Base-by-base conservation (phyloP, 2,797 vertebrate genomes). In the Pteronotus mesoamericanus region DNA sequence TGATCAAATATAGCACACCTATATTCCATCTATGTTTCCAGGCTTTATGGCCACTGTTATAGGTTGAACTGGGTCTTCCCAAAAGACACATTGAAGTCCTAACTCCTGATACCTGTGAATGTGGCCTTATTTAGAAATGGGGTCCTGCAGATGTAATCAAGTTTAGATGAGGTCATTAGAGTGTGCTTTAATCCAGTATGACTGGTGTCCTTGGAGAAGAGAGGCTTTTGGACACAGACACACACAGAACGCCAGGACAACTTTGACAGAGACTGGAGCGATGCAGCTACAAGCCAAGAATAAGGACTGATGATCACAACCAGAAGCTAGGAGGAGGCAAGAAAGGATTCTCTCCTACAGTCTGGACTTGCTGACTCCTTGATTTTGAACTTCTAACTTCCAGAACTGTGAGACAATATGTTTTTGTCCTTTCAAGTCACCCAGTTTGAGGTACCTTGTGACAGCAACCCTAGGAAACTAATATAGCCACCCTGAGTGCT, bases 181-280 rank as follows among this genome's bases (percentile, higher is more conserved):
- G 24, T 32, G 22, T 39, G 26, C 29, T 12, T 57, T 68, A 61
- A 82, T 48, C 57, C 48, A 53, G 10, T 8, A 66, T 42, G 39
- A 64, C 32, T 57, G 26, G 42, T 77, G 24, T 61, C 57, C 53
- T 89, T 82, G 69, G 68, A 48, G 78, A 88, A 96, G 34, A 77
- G 53, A n/a, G 68, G 80, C 66, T 22, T 59, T 24, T 59, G 53
- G 46, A 46, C 21, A 26, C 26, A 86, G 64, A 59, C 19, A 39
- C n/a, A 48, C 6, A 22, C 34, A 32, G 24, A 53, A 34, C 0
- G 3, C 44, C 1, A 1, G 26, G 46, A 57, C 14, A 21, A 14
- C 57, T 11, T 29, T 37, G 19, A 16, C 19, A 37, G 42, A 44
- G 32, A 14, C 0, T 6, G 14, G 42, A 39, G 24, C 9, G 37